Evolutionary conservation across 2,888 invertebrate species (phyloP).

Genomic region (Cancer borealis): DNA sequence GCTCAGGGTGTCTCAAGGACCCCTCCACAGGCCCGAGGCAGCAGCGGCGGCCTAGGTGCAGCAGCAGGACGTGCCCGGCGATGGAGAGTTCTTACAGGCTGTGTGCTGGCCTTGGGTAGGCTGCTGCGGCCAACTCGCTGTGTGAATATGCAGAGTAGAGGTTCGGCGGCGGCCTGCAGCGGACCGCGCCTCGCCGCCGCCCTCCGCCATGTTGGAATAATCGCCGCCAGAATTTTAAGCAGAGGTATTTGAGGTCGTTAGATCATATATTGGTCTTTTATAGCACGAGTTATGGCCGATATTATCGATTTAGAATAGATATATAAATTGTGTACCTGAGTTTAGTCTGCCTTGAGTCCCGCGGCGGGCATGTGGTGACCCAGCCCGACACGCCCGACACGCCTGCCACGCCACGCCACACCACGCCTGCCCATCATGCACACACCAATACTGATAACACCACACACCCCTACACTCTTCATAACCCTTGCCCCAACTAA

Average conservation of each 20-base stretch:
- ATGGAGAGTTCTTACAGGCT: not conserved
- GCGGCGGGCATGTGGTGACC: not conserved
- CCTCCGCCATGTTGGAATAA: conserved; percentile 60
- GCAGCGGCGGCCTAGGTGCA: not conserved
- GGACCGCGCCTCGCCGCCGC: conserved; percentile 15
- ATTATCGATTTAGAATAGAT: conserved; percentile 66
- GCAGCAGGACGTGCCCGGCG: not conserved
- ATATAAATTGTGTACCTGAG: conserved; percentile 59
- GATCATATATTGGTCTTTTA: conserved; percentile 69
- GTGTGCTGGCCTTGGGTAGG: not conserved
- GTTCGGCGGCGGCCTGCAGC: not conserved
- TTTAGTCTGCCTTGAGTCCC: not conserved
- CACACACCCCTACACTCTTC: not conserved
- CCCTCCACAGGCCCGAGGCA: not conserved
- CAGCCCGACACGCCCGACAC: not conserved
- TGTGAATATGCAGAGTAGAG: conserved; percentile 37
- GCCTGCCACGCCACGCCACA: not conserved
- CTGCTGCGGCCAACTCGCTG: not conserved
- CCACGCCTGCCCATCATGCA: not conserved
- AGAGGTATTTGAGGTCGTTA: conserved; percentile 61
- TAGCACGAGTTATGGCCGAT: conserved; percentile 60
- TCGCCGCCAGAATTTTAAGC: conserved; percentile 70
- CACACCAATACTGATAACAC: not conserved
- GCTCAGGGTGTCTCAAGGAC: not conserved
- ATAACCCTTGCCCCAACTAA: not conserved